These are phyloP conservation scores for Idris sp. DNA, from an alignment of 1,140 invertebrate species.

Conservation along the genomic window DNA sequence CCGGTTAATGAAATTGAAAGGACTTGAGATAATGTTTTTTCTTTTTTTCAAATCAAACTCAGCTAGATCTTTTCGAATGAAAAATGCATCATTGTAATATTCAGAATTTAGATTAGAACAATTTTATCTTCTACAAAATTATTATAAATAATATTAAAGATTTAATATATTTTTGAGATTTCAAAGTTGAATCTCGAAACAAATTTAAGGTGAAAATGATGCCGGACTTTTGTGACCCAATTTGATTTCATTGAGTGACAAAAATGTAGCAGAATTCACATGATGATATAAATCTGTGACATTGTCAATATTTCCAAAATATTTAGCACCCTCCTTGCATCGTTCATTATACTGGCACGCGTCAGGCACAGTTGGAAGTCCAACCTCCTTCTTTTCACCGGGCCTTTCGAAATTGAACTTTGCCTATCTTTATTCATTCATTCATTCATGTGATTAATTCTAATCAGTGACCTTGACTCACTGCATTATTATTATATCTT, in stretches of 20 bases:
- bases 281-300: conserved; percentile 51
- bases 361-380: conserved; percentile 42
- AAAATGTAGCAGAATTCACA: conserved; percentile 39
- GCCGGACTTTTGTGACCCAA: conserved; percentile 36
- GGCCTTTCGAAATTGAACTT: conserved; percentile 32
- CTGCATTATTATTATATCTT: too few relatives aligned
- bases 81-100: not conserved
- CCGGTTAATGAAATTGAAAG: conserved; percentile 58
- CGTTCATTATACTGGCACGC: conserved; percentile 50
- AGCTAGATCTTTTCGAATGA: conserved; percentile 35
- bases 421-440: conserved; percentile 23
- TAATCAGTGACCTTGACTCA: conserved; percentile 30
- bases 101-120: too few relatives aligned
- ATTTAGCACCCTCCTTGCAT: conserved; percentile 44
- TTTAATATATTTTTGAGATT: too few relatives aligned
- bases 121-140: too few relatives aligned
- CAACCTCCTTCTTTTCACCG: conserved; percentile 48
- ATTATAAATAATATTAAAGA: too few relatives aligned
- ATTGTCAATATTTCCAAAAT: conserved; percentile 47
- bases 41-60: conserved; percentile 43
- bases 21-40: conserved; percentile 32
- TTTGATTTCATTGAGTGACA: conserved; percentile 12
- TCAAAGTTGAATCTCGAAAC: conserved; percentile 18
- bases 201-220: conserved; percentile 28
- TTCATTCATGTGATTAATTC: conserved; percentile 29